Base-by-base conservation (phyloP, 2,797 vertebrate species). In the Anguilla pacifica region DNA sequence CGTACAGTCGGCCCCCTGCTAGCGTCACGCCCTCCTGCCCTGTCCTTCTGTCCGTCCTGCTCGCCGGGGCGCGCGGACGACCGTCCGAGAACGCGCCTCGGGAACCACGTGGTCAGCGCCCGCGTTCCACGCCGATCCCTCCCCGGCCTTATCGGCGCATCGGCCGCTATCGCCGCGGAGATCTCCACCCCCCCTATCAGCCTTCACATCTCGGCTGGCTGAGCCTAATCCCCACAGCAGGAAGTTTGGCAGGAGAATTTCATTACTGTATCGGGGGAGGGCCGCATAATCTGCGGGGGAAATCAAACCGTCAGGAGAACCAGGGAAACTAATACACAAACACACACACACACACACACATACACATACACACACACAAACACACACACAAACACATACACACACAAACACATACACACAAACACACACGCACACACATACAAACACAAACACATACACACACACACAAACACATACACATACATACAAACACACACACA, bases 121-220 rank as follows among this genome's bases (percentile, higher is more conserved):
- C 91, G 90, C 91, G 93, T 94, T 94, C 93, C 92, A 86, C 93
- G 92, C 86, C 86, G 87, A 89, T 91, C 87, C 49, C 88, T 90
- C 67, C 89, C 89, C 89, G 90, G 89, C 31, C 53, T 10, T 70
- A 70, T 70, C 64, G 5, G 22, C n/a, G 6, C 64, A 70, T 74
- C 72, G 15, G 9, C 3, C 15, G 0, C 74, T 98, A 99, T 98
- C 98, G 89, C 92, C 87, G 17, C 88, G 90, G 92, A 94, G 89
- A 98, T 98, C 98, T 92, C 96, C 94, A 95, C 93, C 35, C 49
- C 94, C 88, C 94, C 94, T 98, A 99, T 98, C 98, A 89, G 89
- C 93, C 95, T 95, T 97, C 96, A 94, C 95, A 99, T 99, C 96
- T 98, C 97, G 98, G 97, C 97, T 89, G 94, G 94, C 96, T 95